Conservation (phyloP, 2,888 invertebrate genomes). For the Eupithecia centaureata region DNA sequence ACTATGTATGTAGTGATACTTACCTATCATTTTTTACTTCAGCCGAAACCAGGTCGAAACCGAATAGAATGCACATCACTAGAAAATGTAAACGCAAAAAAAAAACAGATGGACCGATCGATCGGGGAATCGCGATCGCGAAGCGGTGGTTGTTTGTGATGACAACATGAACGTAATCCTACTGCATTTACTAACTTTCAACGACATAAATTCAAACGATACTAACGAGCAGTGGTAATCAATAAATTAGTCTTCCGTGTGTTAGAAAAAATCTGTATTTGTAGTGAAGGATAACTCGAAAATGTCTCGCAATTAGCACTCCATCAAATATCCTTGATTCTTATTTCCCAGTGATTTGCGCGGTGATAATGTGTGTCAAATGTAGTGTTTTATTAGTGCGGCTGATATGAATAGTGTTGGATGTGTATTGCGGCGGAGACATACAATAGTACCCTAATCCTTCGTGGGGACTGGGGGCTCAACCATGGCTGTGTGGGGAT, state of each 20-base stretch:
- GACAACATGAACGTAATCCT: slow-evolving; percentile 62
- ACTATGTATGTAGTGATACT: too few species aligned
- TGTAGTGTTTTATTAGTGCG: slow-evolving; percentile 68
- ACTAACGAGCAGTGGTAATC: slow-evolving; percentile 33
- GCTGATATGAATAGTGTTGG: slow-evolving; percentile 52
- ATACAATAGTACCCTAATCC: slow-evolving; percentile 19
- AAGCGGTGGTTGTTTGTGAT: slow-evolving; percentile 64
- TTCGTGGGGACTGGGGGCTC: slow-evolving; percentile 16
- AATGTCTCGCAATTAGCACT: slow-evolving; percentile 33
- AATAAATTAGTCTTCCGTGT: slow-evolving; percentile 28
- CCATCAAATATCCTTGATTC: slow-evolving; percentile 32
- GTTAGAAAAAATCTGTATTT: slow-evolving; percentile 29
- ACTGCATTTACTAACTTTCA: slow-evolving; percentile 42
- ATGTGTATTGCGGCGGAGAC: slow-evolving; percentile 45
- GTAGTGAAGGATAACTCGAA: slow-evolving; percentile 15
- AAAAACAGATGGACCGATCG: slow-evolving; percentile 52
- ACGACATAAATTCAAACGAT: slow-evolving; percentile 22
- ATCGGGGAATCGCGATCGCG: slow-evolving; percentile 46
- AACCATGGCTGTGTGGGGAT: slow-evolving; percentile 63
- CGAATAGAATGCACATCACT: not conserved
- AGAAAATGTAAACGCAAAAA: slow-evolving; percentile 37
- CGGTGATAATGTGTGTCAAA: slow-evolving; percentile 83
- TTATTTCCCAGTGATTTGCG: slow-evolving; percentile 43
- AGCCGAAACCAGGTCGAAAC: too few species aligned
- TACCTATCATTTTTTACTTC: too few species aligned